Percentiles rank a stretch among this genome's conserved stretches.
These are phyloP conservation scores for Agapornis roseicollis DNA, from an alignment of 2,113 vertebrate species.

Conservation along the genomic window DNA sequence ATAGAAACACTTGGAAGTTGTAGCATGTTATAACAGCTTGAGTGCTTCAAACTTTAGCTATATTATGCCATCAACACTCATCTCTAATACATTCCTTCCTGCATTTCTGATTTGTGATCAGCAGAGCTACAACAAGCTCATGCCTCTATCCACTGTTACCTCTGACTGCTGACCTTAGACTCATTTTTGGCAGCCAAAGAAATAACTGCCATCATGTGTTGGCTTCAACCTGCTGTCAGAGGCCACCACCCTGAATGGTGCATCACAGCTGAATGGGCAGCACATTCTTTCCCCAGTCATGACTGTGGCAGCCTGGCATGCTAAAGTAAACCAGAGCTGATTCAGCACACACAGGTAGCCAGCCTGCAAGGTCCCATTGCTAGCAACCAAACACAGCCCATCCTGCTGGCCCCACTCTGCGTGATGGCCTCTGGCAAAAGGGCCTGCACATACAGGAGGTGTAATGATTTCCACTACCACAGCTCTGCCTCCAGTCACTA, in stretches of 20 bases:
- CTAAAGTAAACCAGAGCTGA: fast-evolving
- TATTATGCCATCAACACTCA: not conserved
- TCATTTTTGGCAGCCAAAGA: not conserved
- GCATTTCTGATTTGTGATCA: not conserved
- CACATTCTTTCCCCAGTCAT: fast-evolving
- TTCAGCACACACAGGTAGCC: fast-evolving
- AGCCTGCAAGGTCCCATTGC: not conserved
- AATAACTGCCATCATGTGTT: not conserved
- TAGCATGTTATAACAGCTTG: not conserved
- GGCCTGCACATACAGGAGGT: not conserved
- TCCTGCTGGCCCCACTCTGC: not conserved
- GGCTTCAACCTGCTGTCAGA: not conserved
- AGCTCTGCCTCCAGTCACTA: not conserved
- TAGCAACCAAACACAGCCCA: not conserved
- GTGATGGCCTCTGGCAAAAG: not conserved
- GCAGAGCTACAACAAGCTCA: not conserved
- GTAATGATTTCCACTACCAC: not conserved
- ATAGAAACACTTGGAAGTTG: not conserved
- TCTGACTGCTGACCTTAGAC: not conserved
- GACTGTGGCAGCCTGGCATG: not conserved
- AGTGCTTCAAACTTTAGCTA: not conserved
- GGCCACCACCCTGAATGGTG: not conserved
- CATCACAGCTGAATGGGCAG: not conserved
- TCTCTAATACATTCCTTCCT: not conserved
- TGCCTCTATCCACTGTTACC: not conserved